Evolutionary conservation across 2,888 invertebrate species (phyloP).

Genomic region (Ectropis crepuscularia): DNA sequence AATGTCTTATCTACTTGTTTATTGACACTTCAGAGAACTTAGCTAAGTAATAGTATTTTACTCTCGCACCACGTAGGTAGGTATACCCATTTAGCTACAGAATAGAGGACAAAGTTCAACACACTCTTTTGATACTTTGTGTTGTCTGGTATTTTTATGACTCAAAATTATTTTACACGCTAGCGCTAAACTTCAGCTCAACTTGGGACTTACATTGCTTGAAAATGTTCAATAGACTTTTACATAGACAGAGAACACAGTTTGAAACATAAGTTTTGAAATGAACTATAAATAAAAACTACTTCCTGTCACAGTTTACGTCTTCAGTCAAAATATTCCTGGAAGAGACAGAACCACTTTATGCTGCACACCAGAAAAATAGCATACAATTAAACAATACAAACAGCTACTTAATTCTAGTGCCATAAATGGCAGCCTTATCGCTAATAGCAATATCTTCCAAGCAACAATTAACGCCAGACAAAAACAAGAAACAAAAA

Average conservation of each 20-base stretch:
- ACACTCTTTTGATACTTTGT: slow-evolving; percentile 32
- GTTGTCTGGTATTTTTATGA: slow-evolving; percentile 35
- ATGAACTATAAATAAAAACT: neutral
- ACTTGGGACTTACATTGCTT: neutral
- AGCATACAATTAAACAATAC: too few relatives aligned
- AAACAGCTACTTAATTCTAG: too few relatives aligned
- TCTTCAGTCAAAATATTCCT: too few relatives aligned
- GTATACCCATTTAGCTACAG: slow-evolving; percentile 37
- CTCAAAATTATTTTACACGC: slow-evolving; percentile 14
- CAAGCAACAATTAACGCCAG: too few relatives aligned
- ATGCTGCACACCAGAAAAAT: too few relatives aligned
- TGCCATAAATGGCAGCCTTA: too few relatives aligned
- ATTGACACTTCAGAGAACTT: neutral
- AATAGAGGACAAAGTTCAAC: slow-evolving; percentile 47
- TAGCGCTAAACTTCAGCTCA: slow-evolving; percentile 6
- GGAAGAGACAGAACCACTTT: too few relatives aligned
- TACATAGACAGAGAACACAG: too few relatives aligned
- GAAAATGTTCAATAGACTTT: neutral
- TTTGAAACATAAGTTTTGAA: neutral
- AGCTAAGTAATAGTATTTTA: neutral
- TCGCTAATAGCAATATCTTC: too few relatives aligned
- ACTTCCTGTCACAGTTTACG: too few relatives aligned
- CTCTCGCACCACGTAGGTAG: too few relatives aligned
- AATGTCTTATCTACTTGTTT: neutral
- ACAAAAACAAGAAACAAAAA: slow-evolving; percentile 23